Base-by-base conservation (phyloP, 2,113 vertebrate species). In the Merops nubicus region DNA sequence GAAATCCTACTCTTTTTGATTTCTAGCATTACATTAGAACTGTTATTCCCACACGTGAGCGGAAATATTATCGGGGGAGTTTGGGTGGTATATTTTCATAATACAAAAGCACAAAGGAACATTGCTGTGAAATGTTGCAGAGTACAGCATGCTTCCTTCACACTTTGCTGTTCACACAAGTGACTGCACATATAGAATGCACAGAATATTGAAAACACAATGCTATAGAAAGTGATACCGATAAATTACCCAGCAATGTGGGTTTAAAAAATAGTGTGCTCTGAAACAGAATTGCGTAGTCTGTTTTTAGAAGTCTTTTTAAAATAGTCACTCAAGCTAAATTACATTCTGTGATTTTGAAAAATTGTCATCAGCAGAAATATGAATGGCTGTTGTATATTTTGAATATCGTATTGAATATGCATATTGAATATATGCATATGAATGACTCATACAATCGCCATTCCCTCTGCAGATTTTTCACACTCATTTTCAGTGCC, bases 131-230 rank as follows among this genome's bases (percentile, higher is more conserved):
- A 84, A 43, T 4, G 8, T 15, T n/a, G 29, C 43, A 64, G 57
- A 53, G 16, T 36, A 74, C 6, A 73, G 13, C 20, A 34, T 10
- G 13, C 12, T 69, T 75, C 28, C 38, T 56, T 42, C 45, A 36
- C n/a, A 53, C 33, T 64, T 75, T 40, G 16, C 67, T 68, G 48
- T 45, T 95, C 47, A 47, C 11, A 50, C 74, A 42, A 53, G 21
- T 48, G 14, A 42, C 70, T 78, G 15, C 38, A 25, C 34, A n/a
- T 0, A 0, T 2, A 81, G 23, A 65, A 74, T 11, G 5, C 0
- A 0, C 10, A 62, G 54, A 70, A 62, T 73, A 77, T 22, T 83
- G 56, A 79, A 89, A 91, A 62, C 12, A 31, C 0, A 0, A 12
- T 62, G n/a, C 36, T 70, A 22, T 38, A 73, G 80, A 81, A 79